Evolutionary conservation across 2,797 vertebrate genomes (phyloP).

Genomic region (Muraenolepis orangiensis): DNA sequence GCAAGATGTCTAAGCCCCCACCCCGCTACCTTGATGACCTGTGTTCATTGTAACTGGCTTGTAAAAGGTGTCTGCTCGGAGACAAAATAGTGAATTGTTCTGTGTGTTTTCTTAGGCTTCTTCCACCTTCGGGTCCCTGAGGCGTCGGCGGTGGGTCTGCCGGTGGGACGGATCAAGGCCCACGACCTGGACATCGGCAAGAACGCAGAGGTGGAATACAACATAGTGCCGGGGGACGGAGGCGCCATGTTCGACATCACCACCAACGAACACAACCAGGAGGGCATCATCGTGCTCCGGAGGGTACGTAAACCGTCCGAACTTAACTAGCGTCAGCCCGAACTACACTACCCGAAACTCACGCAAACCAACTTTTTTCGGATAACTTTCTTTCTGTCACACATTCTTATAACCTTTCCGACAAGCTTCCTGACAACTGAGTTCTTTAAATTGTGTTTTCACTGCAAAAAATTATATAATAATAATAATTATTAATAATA

Average conservation of each 20-base stretch:
- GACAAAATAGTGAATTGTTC: neutral
- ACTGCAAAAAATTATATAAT: too few species aligned
- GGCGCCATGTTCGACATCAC: conserved; percentile 92
- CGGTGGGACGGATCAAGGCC: conserved; percentile 92
- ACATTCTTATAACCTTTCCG: too few species aligned
- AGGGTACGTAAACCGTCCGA: conserved; percentile 72
- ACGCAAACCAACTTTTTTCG: too few species aligned
- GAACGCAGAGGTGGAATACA: conserved; percentile 97
- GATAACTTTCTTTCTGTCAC: too few species aligned
- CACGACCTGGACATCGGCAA: conserved; percentile 93
- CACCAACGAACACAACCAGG: conserved; percentile 92
- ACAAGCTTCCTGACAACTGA: too few species aligned
- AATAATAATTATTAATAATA: too few species aligned
- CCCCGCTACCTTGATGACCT: neutral
- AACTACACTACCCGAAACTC: neutral
- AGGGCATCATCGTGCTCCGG: conserved; percentile 91
- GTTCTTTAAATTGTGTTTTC: too few species aligned
- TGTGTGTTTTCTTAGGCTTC: conserved; percentile 78
- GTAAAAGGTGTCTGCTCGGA: neutral
- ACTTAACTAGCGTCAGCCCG: neutral
- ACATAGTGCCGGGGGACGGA: conserved; percentile 93
- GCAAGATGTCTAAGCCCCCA: neutral
- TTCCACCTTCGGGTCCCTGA: conserved; percentile 95
- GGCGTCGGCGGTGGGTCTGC: conserved; percentile 84
- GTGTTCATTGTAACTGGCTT: neutral